Evolutionary conservation across 2,113 vertebrate species (phyloP), one percentile per base, ranked within the genome.

Genomic region (Pseudopipra pipra): DNA sequence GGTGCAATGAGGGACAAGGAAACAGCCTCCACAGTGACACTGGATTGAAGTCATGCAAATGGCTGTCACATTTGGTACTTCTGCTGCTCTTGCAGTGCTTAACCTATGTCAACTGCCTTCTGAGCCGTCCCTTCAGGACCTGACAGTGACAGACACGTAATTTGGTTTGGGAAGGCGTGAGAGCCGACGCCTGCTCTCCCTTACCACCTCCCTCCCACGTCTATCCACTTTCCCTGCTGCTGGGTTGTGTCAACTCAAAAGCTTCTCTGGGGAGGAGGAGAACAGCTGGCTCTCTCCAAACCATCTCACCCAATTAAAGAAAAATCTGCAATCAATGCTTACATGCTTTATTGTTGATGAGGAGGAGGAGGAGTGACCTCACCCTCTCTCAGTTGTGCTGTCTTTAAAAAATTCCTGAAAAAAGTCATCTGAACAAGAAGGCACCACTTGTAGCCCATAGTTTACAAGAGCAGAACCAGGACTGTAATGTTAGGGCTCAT

Each of bases 261-360:
- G 31, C 51, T 93, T 25, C 85, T 78, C 75, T 70, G 16, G 75
- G 63, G 88, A 91, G 62, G 25, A 66, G 12, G 62, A n/a, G 11
- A 76, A 80, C 92, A 92, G 79, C 90, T 93, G 79, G n/a, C 51
- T 88, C 72, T 66, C 55, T 88, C 65, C 46, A 93, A 91, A 55
- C 9, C 63, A 70, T n/a, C 74, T 91, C 78, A 66, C 28, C 3
- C 85, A 49, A 17, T 70, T 73, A 61, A 93, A 83, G 43, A 77
- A 81, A 87, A 93, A 59, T 52, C 58, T 87, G 52, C 61, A 81
- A 6, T 51, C 16, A 2, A 8, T 55, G 43, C 37, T 86, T 35
- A 12, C 6, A 15, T 12, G 35, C 10, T 47, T 74, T 78, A 68
- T 30, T 81, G 66, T 37, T 56, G 70, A 78, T 0, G 0, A 72